Conservation (phyloP, 1,140 invertebrate species). For the Notospermus geniculatus region DNA sequence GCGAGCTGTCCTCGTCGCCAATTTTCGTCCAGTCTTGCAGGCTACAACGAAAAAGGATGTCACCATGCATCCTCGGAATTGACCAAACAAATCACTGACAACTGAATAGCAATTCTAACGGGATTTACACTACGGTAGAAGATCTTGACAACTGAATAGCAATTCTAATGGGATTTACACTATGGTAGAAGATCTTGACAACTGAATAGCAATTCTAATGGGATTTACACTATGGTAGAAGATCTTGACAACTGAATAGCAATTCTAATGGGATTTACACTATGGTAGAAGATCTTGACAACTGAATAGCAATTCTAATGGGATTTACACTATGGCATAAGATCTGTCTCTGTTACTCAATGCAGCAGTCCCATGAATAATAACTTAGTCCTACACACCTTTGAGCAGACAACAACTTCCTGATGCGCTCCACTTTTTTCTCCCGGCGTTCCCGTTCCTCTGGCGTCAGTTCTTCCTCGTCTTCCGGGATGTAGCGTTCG, state of each 20-base stretch:
- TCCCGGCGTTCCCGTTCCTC: conserved; percentile 78
- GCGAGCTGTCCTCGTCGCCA: conserved; percentile 18
- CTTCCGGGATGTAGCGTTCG: conserved; percentile 76
- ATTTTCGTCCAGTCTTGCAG: conserved; percentile 40
- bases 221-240: too few species aligned
- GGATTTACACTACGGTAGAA: too few species aligned
- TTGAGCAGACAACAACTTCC: conserved; percentile 77
- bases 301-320: too few species aligned
- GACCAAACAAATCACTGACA: background rate
- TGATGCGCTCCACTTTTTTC: conserved; percentile 85
- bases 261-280: too few species aligned
- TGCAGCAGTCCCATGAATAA: too few species aligned
- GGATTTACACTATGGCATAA: too few species aligned
- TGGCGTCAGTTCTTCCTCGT: conserved; percentile 68
- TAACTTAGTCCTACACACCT: conserved; percentile 30
- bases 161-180: background rate
- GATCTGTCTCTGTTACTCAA: too few species aligned
- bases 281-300: too few species aligned
- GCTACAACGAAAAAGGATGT: conserved; percentile 23
- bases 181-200: too few species aligned
- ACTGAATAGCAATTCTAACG: background rate
- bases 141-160: background rate
- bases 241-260: too few species aligned
- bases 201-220: too few species aligned
- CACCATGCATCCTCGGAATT: background rate